These are phyloP conservation scores for Latrodectus elegans DNA, from an alignment of 2,888 invertebrate species.

Conservation along the genomic window DNA sequence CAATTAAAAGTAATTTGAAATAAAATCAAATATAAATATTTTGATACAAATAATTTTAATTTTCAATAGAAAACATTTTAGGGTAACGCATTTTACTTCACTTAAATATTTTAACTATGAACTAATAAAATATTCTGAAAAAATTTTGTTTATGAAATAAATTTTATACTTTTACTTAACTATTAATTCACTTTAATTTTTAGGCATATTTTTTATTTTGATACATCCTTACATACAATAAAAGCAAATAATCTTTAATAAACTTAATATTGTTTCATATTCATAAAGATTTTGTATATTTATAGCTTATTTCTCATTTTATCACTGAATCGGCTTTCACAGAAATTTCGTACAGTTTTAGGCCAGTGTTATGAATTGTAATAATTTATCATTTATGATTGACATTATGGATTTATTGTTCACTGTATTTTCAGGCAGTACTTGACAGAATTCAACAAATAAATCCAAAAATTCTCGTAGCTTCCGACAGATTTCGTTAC, in stretches of 20 bases:
- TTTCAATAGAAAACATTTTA: neutral
- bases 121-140: too few relatives aligned
- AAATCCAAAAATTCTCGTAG: conserved; percentile 77
- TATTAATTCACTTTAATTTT: neutral
- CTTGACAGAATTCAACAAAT: conserved; percentile 77
- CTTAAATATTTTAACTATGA: too few relatives aligned
- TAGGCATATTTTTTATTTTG: conserved; percentile 11
- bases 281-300: too few relatives aligned
- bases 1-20: neutral
- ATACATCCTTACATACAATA: too few relatives aligned
- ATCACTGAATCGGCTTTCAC: too few relatives aligned
- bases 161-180: neutral
- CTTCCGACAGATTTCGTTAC: conserved; percentile 78
- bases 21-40: neutral
- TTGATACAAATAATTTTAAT: neutral
- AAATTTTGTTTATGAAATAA: neutral
- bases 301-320: too few relatives aligned
- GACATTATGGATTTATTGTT: too few relatives aligned
- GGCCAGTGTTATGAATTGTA: too few relatives aligned
- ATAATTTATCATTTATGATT: too few relatives aligned
- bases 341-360: too few relatives aligned
- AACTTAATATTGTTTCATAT: too few relatives aligned
- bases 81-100: neutral
- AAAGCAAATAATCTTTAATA: too few relatives aligned
- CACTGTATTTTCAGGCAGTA: conserved; percentile 74